A percentile compares a stretch with the other conserved stretches of the same genome.
Conservation (phyloP, 2,888 invertebrate genomes). For the Amiota mariae region DNA sequence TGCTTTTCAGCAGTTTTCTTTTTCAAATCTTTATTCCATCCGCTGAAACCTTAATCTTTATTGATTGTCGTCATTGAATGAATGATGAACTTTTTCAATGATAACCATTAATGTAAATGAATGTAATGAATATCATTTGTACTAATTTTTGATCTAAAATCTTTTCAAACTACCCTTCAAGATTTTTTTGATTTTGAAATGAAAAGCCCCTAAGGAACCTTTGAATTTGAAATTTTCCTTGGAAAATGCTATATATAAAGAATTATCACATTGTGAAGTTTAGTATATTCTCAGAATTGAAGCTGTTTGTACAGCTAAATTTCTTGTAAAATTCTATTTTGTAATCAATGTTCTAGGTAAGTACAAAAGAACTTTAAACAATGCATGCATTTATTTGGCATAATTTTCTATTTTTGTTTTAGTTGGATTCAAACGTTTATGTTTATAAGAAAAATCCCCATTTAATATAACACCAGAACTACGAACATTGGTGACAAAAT, state of each 20-base stretch:
- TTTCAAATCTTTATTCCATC: too few relatives aligned
- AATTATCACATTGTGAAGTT: background rate
- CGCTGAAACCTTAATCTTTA: too few relatives aligned
- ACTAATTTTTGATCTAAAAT: too few relatives aligned
- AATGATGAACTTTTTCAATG: too few relatives aligned
- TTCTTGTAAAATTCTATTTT: slow-evolving; percentile 1
- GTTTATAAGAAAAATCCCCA: background rate
- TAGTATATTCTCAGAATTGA: background rate
- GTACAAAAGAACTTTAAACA: background rate
- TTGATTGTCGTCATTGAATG: too few relatives aligned
- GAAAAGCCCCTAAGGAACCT: too few relatives aligned
- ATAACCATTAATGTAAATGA: too few relatives aligned
- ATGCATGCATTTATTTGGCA: too few relatives aligned
- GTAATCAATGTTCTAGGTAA: background rate
- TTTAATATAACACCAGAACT: background rate
- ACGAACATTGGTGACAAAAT: background rate
- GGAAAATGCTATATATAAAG: background rate
- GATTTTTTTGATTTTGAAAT: too few relatives aligned
- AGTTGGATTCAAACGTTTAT: background rate
- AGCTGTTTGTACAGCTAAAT: background rate
- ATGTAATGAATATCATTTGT: too few relatives aligned
- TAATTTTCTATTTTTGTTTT: background rate
- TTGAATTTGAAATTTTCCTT: background rate
- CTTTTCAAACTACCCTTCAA: too few relatives aligned
- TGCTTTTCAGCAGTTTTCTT: too few relatives aligned